A percentile compares a stretch with the other conserved stretches of the same genome.
Conservation (phyloP, 2,888 invertebrate species). For the Carpatolechia fugitivella region DNA sequence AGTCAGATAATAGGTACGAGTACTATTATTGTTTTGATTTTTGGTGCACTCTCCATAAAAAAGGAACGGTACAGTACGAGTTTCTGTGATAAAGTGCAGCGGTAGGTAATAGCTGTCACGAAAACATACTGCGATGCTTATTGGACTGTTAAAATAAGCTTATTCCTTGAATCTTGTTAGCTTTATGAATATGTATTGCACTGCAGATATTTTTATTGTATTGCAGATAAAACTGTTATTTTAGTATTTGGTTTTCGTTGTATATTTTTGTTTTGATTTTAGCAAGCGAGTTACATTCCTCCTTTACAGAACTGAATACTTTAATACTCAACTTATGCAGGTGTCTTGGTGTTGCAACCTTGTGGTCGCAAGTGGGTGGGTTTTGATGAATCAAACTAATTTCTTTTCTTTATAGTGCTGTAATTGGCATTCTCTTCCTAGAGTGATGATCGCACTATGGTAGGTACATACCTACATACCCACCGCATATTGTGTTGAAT, state of each 20-base stretch:
- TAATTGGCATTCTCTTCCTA: too few relatives aligned
- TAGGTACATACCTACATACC: background rate
- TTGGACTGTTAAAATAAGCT: constrained; percentile 9
- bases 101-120: constrained; percentile 1
- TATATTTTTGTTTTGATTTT: too few relatives aligned
- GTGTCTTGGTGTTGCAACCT: too few relatives aligned
- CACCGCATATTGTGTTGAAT: background rate
- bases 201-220: constrained; percentile 2
- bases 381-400: too few relatives aligned
- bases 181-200: constrained; percentile 6
- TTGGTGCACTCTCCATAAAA: background rate
- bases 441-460: background rate
- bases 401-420: too few relatives aligned
- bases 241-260: background rate
- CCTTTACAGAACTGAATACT: too few relatives aligned
- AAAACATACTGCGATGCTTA: constrained; percentile 5
- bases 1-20: too few relatives aligned
- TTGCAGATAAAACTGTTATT: background rate
- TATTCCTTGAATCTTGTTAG: constrained; percentile 7
- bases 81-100: background rate
- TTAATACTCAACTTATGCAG: too few relatives aligned
- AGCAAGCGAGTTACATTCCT: too few relatives aligned
- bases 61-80: background rate
- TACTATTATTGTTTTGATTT: background rate
- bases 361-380: too few relatives aligned